phyloP scores from a whole-genome alignment of 2,113 vertebrate species.

The Erinaceus europaeus region DNA sequence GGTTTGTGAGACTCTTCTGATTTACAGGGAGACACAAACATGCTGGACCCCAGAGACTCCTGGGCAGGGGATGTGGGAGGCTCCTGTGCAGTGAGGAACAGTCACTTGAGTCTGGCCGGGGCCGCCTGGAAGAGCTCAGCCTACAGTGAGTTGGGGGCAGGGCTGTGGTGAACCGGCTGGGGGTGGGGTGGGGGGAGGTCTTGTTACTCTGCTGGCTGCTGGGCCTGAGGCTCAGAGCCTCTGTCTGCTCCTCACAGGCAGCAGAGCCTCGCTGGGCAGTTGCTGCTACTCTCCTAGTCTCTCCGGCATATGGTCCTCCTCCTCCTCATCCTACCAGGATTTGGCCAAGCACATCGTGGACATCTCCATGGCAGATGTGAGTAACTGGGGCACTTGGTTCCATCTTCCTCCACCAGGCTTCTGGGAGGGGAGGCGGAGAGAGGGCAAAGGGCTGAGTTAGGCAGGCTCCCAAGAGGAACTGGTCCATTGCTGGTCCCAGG shows the following conservation, averaged over 20 bases:
- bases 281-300: constrained; percentile 73
- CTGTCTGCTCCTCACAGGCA: background rate
- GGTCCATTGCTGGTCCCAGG: background rate
- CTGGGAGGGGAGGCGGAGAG: background rate
- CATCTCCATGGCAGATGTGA: constrained; percentile 88
- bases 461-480: background rate
- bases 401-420: background rate
- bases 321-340: constrained; percentile 88
- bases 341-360: constrained; percentile 86
- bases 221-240: background rate
- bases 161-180: too few species aligned
- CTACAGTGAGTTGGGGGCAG: constrained; percentile 31
- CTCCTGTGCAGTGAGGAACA: constrained; percentile 80
- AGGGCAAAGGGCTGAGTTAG: background rate
- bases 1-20: constrained; percentile 1
- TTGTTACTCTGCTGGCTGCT: background rate
- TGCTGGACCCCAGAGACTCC: constrained; percentile 38
- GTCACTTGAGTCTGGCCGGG: constrained; percentile 69
- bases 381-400: background rate
- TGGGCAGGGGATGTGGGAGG: constrained; percentile 78
- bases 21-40: constrained; percentile 40
- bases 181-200: background rate
- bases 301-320: constrained; percentile 71
- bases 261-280: constrained; percentile 36
- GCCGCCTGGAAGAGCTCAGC: constrained; percentile 60